A percentile compares a stretch with the other conserved stretches of the same genome.
phyloP scores from a whole-genome alignment of 1,140 invertebrate genomes.

The Dinothrombium tinctorium region DNA sequence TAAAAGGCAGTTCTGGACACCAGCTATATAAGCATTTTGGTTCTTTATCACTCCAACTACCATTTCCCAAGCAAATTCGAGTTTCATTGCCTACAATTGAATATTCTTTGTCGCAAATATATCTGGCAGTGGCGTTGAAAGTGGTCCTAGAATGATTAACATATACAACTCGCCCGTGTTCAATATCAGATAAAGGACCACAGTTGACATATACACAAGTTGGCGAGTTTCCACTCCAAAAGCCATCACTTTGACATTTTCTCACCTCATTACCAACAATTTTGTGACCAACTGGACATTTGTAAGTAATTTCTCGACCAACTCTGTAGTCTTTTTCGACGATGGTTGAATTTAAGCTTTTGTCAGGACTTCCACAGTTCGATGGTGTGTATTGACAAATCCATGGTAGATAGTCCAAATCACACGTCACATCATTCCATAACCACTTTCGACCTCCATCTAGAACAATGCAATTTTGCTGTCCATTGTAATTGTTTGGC shows the following conservation, averaged over 20 bases:
- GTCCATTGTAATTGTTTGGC: slow-evolving; percentile 81
- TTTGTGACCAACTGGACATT: slow-evolving; percentile 56
- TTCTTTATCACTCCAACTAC: slow-evolving; percentile 57
- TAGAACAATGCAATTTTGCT: slow-evolving; percentile 74
- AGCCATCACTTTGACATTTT: slow-evolving; percentile 21
- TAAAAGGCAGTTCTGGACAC: slow-evolving; percentile 47
- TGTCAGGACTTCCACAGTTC: slow-evolving; percentile 61
- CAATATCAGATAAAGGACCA: slow-evolving; percentile 36
- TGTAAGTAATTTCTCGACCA: slow-evolving; percentile 42
- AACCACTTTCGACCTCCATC: slow-evolving; percentile 66
- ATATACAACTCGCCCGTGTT: slow-evolving; percentile 43
- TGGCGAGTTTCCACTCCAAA: slow-evolving; percentile 33
- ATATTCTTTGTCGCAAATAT: slow-evolving; percentile 53
- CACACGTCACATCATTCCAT: slow-evolving; percentile 85
- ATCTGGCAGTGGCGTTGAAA: slow-evolving; percentile 44
- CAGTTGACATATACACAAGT: slow-evolving; percentile 48
- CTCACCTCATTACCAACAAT: slow-evolving; percentile 38
- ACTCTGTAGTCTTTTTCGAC: slow-evolving; percentile 38
- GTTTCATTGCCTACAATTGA: slow-evolving; percentile 42
- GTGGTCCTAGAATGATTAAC: slow-evolving; percentile 40
- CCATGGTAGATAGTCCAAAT: slow-evolving; percentile 55
- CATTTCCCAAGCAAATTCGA: slow-evolving; percentile 38
- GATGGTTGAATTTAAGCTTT: slow-evolving; percentile 56
- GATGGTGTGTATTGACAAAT: slow-evolving; percentile 59
- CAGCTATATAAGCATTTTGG: slow-evolving; percentile 46